phyloP scores from a whole-genome alignment of 2,113 vertebrate genomes.

The Hyperoodon ampullatus region DNA sequence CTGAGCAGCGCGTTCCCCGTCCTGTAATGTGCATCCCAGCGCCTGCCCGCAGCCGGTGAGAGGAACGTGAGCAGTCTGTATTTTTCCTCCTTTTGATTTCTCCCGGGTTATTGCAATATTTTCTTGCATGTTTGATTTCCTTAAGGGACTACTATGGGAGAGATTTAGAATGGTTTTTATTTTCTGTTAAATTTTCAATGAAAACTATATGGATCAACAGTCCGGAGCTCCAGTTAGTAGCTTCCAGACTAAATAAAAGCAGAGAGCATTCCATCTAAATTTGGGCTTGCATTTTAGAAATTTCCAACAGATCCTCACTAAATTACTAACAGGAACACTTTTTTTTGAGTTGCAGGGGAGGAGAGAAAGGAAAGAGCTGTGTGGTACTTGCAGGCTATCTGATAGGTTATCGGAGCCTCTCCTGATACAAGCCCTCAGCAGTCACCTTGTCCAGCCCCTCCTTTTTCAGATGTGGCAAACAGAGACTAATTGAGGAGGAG shows the following conservation, averaged over 20 bases:
- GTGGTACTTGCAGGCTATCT: not conserved
- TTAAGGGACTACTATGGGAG: not conserved
- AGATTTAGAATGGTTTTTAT: not conserved
- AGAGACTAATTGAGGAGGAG: not conserved
- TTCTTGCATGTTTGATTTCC: not conserved
- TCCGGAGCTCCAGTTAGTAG: not conserved
- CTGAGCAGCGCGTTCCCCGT: accelerated
- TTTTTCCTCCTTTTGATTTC: not conserved
- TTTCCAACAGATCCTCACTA: not conserved
- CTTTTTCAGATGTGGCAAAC: not conserved
- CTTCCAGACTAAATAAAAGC: conserved; percentile 52
- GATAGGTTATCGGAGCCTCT: not conserved
- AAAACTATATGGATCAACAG: conserved; percentile 17
- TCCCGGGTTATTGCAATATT: not conserved
- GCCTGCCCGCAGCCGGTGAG: not conserved
- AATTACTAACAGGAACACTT: not conserved
- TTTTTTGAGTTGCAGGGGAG: not conserved
- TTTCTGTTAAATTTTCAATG: conserved; percentile 24
- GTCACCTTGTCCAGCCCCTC: not conserved
- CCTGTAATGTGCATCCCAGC: accelerated
- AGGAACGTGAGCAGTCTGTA: accelerated
- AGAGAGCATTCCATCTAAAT: conserved; percentile 3
- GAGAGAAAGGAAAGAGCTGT: not conserved
- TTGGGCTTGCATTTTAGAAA: conserved; percentile 31
- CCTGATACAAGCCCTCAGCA: not conserved